A percentile compares a stretch with the other conserved stretches of the same genome.
These are phyloP conservation scores for Ciona savignyi DNA, from an alignment of 23 tunicate genomes.

Conservation along the genomic window DNA sequence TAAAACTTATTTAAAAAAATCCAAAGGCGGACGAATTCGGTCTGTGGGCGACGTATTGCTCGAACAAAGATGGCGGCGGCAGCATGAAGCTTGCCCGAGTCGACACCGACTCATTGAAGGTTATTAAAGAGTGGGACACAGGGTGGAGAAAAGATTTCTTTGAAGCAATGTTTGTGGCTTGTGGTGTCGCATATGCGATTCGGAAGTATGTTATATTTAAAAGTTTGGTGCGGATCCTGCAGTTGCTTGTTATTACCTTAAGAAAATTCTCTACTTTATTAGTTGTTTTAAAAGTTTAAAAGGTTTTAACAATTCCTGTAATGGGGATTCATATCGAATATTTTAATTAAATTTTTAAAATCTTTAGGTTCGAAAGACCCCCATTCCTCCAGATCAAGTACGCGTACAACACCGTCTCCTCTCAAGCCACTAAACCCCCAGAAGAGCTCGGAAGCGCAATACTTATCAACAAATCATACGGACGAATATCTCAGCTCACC, in stretches of 20 bases:
- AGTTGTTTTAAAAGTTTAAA: no score
- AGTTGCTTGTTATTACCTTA: background rate
- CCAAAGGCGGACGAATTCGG: constrained; percentile 17
- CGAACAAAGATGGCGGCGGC: background rate
- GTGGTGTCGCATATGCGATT: constrained; percentile 14
- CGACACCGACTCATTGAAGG: constrained; percentile 8
- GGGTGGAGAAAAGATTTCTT: constrained; percentile 16
- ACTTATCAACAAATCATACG: background rate
- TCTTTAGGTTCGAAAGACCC: background rate
- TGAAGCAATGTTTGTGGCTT: constrained; percentile 17
- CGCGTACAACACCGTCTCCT: constrained; percentile 5
- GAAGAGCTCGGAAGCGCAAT: background rate
- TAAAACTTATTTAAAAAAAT: no score
- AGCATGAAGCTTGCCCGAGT: constrained; percentile 2
- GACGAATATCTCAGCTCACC: constrained; percentile 7
- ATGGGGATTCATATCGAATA: no score
- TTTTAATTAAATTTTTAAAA: no score
- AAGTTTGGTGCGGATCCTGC: background rate
- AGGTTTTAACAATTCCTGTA: no score
- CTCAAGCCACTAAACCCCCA: background rate
- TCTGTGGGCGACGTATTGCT: constrained; percentile 13
- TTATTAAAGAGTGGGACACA: constrained; percentile 15
- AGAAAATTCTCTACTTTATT: background rate
- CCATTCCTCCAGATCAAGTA: constrained; percentile 12
- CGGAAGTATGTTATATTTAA: constrained; percentile 4